Evolutionary conservation across 2,797 vertebrate species (phyloP).

Genomic region (Tenualosa ilisha): DNA sequence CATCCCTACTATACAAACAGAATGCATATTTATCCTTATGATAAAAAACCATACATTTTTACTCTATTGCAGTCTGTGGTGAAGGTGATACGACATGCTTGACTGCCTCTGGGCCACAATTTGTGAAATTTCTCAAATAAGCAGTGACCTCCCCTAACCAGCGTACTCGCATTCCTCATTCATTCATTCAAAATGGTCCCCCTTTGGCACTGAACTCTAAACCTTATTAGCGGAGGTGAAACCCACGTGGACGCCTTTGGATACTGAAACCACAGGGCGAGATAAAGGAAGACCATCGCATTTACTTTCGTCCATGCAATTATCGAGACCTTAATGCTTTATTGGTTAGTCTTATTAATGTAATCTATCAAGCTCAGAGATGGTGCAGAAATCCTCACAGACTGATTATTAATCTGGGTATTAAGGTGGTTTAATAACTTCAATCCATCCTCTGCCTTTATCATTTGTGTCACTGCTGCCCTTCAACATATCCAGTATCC

Average conservation of each 20-base stretch:
- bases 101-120: background rate
- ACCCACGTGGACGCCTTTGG: background rate
- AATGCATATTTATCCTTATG: too few species aligned
- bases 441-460: background rate
- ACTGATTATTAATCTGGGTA: background rate
- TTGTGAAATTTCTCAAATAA: background rate
- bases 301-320: background rate
- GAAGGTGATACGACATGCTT: background rate
- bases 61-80: background rate
- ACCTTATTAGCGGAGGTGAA: background rate
- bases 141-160: too few species aligned
- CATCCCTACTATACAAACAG: too few species aligned
- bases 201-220: background rate
- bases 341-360: constrained; percentile 7
- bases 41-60: too few species aligned
- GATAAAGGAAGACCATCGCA: background rate
- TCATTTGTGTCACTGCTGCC: background rate
- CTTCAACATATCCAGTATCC: background rate
- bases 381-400: background rate
- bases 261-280: background rate
- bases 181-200: background rate
- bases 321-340: constrained; percentile 3
- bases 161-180: background rate
- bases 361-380: background rate
- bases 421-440: background rate